A percentile compares a stretch with the other conserved stretches of the same genome.
Evolutionary conservation across 2,113 vertebrate species (phyloP).

Genomic region (Clarias macrocephalus): DNA sequence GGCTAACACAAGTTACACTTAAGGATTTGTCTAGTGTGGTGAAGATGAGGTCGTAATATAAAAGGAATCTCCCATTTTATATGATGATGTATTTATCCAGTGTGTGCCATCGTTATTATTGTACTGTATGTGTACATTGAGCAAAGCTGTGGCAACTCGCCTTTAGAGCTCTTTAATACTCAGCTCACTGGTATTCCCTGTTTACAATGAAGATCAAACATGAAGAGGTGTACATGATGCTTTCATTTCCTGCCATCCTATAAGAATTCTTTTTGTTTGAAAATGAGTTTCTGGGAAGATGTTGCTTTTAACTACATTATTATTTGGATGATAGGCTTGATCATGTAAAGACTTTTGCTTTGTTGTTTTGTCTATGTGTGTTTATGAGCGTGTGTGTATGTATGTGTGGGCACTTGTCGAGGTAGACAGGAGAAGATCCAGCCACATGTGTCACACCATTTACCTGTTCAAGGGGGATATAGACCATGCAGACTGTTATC

Average conservation of each 20-base stretch:
- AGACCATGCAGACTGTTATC: constrained; percentile 39
- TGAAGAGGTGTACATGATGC: not conserved
- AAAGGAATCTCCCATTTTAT: constrained; percentile 36
- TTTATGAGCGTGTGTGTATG: not conserved
- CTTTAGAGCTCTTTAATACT: constrained; percentile 8
- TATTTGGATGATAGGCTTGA: not conserved
- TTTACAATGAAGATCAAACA: constrained; percentile 11
- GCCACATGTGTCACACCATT: constrained; percentile 20
- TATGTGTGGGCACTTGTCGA: not conserved
- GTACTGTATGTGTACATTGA: not conserved
- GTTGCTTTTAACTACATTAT: not conserved
- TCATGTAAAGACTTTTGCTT: not conserved
- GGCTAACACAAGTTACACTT: constrained; percentile 26
- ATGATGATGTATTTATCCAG: constrained; percentile 32
- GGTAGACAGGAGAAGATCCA: constrained; percentile 27
- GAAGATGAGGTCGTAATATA: constrained; percentile 43
- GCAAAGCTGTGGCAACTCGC: not conserved
- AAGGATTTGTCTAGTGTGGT: constrained; percentile 27
- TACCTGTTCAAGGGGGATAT: constrained; percentile 39
- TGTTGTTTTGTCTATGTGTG: not conserved
- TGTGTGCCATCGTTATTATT: not conserved
- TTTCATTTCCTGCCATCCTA: not conserved
- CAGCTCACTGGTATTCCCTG: not conserved
- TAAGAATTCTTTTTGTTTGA: not conserved
- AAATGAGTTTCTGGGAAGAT: not conserved